Conservation (phyloP, 2,888 invertebrate species). For the Tachystola acroxantha region DNA sequence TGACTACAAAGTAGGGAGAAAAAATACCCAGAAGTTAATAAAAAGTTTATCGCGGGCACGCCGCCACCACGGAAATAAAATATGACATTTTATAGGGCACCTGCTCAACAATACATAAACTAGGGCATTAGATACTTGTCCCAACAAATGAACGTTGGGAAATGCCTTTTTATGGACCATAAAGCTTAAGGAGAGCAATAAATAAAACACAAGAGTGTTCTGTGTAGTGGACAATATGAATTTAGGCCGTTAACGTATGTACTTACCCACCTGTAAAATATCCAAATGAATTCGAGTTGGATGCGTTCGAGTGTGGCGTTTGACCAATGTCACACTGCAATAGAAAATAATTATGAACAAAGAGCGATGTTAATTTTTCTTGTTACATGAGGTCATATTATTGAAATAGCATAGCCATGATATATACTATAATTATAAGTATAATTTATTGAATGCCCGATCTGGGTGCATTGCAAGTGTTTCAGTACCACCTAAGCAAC, state of each 20-base stretch:
- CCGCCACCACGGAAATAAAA: conserved; percentile 28
- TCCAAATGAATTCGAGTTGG: conserved; percentile 2
- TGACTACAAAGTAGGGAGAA: not conserved
- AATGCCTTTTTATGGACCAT: conserved; percentile 39
- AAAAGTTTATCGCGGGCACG: conserved; percentile 26
- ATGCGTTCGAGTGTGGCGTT: too few relatives aligned
- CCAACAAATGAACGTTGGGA: conserved; percentile 31
- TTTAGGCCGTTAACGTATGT: conserved; percentile 20
- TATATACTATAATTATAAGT: too few relatives aligned
- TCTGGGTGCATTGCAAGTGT: too few relatives aligned
- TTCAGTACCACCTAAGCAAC: too few relatives aligned
- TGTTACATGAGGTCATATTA: too few relatives aligned
- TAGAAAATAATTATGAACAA: too few relatives aligned
- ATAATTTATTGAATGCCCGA: too few relatives aligned
- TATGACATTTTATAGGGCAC: conserved; percentile 30
- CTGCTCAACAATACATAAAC: conserved; percentile 28
- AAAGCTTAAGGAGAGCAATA: conserved; percentile 41
- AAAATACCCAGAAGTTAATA: conserved; percentile 19
- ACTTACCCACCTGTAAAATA: conserved; percentile 11
- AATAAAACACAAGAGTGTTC: conserved; percentile 35
- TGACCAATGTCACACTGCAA: too few relatives aligned
- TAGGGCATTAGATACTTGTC: conserved; percentile 24
- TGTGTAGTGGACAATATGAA: conserved; percentile 29
- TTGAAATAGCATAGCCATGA: too few relatives aligned
- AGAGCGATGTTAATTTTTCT: too few relatives aligned